Evolutionary conservation across 2,888 invertebrate species (phyloP), one percentile per base, ranked within the genome.

Genomic region (Cartodere bifasciata): DNA sequence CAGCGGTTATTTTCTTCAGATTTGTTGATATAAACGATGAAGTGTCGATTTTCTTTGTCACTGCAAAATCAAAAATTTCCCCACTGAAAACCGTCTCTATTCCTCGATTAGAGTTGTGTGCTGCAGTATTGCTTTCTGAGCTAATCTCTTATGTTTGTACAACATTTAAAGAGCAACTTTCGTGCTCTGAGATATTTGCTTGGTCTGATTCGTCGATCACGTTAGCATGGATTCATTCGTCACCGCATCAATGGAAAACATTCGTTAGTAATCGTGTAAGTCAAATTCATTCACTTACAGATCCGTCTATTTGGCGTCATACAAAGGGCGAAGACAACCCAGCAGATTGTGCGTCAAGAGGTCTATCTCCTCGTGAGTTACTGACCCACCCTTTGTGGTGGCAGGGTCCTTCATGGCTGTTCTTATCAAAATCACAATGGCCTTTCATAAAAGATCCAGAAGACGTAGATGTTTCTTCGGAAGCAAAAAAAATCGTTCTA

Each of bases 101-200:
- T 5, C 32, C 41, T 7, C 31, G 41, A 4, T 24, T 39, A 13
- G 40, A 41, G 13, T 27, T 42, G 6, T 39, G 37, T 13, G 38
- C 37, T 6, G 37, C 40, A 15, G 23, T 36, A 3, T 16, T 42
- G 4, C 13, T 41, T 12, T 10, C 39, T 9, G 21, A 36, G 2
- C 17, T 39, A 4, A 7, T 37, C 10, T 15, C 13, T 26, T 26
- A 10, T n/a, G 26, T 26, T 5, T 16, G 12, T 13, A 10, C 10
- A 10, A 16, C 11, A 2, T 13, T 27, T 4, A 9, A 9, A 16
- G 11, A 23, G 16, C 17, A 31, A 25, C 20, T 12, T 11, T 4
- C 17, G 10, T n/a, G 24, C n/a, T 14, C 21, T 17, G 25, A 21
- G 14, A 16, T 23, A 22, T 13, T 22, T 21, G 12, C 27, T 17